Base-by-base conservation (phyloP, 2,113 vertebrate genomes). In the Pelodiscus sinensis region DNA sequence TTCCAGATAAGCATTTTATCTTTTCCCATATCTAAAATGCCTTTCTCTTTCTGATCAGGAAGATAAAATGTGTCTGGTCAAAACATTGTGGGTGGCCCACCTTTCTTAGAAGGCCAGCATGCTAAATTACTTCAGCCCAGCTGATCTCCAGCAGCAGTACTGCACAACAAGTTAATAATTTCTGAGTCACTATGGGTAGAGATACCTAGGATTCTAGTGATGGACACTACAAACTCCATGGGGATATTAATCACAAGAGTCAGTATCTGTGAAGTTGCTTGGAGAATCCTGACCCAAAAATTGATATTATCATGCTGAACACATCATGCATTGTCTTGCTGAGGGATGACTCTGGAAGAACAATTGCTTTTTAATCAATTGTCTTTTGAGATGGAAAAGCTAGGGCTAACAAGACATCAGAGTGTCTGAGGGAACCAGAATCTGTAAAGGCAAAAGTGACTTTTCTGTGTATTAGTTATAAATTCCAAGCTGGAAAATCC, bases 321-420 rank as follows among this genome's bases (percentile, higher is more conserved):
- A 27, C n/a, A 84, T 92, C 93, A 95, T 57, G 92, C 93, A 93
- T 88, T 16, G 2, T 85, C 92, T 93, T 60, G 82, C 94, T 82
- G 93, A 91, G 91, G 95, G 95, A 92, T 96, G 82, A 96, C 93
- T 95, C 96, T 91, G 96, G 91, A 96, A 90, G 94, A 97, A 95
- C 90, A 79, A 82, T 95, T 96, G 94, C 95, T 82, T 82, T 95
- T 96, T 95, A 96, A 96, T 97, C 96, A 95, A 96, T 96, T 96
- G 88, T 51, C 75, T 95, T 96, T 88, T 35, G 88, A 89, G 93
- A 85, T 90, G 85, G 91, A 96, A 96, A 97, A 93, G 86, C 92
- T 25, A 14, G 12, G 73, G 89, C 94, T 87, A 82, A 84, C 58
- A 92, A 93, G 91, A 71, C 1, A 89, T 81, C n/a, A 92, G 92